Evolutionary conservation across 1,140 invertebrate genomes (phyloP), one percentile per base, ranked within the genome.

Genomic region (Pissodes strobi): DNA sequence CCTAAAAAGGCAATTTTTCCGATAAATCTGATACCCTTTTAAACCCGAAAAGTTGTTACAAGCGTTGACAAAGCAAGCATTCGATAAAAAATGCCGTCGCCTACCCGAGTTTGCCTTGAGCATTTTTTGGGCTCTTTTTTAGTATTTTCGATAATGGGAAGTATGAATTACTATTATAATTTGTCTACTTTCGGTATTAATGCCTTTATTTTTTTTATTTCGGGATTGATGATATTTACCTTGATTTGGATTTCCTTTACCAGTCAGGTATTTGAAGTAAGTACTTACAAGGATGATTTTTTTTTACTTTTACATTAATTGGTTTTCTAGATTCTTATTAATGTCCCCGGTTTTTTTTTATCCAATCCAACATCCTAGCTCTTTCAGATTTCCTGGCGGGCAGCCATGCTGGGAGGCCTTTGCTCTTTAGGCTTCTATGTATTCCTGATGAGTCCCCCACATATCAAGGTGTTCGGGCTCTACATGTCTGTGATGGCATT

Each of bases 401-500:
- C 61, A 22, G 51, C 61, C 9, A 18, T 64, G 18, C 38, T 64
- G 12, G 61, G 61, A 23, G 41, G 19, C 4, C 17, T 57, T 13
- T 56, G 39, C 17, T 30, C 51, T 8, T 19, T 56, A n/a, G 61
- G 61, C 10, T 38, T 64, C 23, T 56, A 64, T 19, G 27, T 64
- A 8, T 56, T 41, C 45, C 21, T 64, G 21, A 30, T 19, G 10
- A 2, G 38, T 46, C 79, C 82, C 13, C 27, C 75, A 12, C 84
- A 84, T 45, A 87, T 84, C 77, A 82, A 84, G 62, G 82, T 87
- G 48, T 93, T 94, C 79, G 93, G 92, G 1, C 76, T 86, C 21
- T 96, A 96, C 74, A 79, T 86, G 12, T 83, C 86, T 66, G 80
- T 92, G 6, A 82, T 98, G 67, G 83, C 90, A 8, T 85, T 91